These are phyloP conservation scores for Macquaria australasica DNA, from an alignment of 2,113 vertebrate genomes.

Conservation along the genomic window DNA sequence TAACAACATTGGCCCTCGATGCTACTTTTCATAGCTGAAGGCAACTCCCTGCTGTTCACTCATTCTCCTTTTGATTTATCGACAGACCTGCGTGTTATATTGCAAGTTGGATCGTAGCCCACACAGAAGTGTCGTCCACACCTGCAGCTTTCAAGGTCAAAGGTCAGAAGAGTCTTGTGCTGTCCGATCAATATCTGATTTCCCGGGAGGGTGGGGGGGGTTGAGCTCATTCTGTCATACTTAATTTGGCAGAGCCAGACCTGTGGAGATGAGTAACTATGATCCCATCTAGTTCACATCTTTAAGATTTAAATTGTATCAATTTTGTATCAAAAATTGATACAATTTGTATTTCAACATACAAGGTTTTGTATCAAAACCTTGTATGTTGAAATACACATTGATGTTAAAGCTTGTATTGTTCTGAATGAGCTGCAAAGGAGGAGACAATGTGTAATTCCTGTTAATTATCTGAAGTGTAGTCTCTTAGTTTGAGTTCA, in stretches of 20 bases:
- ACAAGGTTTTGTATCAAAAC: constrained; percentile 17
- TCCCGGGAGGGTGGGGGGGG: constrained; percentile 19
- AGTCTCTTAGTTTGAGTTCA: neutral
- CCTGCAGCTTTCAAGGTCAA: constrained; percentile 56
- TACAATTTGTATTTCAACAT: no score
- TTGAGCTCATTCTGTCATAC: constrained; percentile 52
- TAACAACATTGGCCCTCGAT: constrained; percentile 18
- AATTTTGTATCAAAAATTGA: constrained; percentile 20
- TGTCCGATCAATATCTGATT: constrained; percentile 69
- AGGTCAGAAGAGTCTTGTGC: constrained; percentile 48
- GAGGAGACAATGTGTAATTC: neutral
- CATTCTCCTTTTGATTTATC: constrained; percentile 58
- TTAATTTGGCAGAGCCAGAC: constrained; percentile 27
- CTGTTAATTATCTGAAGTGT: neutral
- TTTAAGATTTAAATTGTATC: constrained; percentile 17
- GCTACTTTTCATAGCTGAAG: constrained; percentile 39
- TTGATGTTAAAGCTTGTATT: neutral
- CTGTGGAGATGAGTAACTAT: constrained; percentile 32
- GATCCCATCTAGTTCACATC: neutral
- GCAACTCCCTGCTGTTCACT: constrained; percentile 20
- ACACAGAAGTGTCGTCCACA: constrained; percentile 27
- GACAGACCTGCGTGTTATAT: constrained; percentile 11
- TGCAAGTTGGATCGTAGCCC: constrained; percentile 36
- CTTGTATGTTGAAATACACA: neutral
- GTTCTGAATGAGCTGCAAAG: neutral